Evolutionary conservation across 1,140 invertebrate species (phyloP).

Genomic region (Papilio helenus): DNA sequence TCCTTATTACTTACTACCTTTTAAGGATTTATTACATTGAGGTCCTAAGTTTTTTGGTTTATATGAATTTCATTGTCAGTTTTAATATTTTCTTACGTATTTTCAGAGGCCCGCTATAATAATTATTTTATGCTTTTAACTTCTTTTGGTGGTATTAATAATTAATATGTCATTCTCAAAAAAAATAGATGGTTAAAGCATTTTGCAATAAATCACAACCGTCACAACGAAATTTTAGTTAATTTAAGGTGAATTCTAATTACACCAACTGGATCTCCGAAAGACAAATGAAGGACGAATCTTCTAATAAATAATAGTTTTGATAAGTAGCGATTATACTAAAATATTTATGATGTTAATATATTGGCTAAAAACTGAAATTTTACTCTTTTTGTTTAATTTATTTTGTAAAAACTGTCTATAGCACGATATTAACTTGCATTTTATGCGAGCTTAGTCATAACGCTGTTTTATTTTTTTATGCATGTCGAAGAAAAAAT

Average conservation of each 20-base stretch:
- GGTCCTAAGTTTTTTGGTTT: no score
- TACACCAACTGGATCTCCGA: conserved; percentile 26
- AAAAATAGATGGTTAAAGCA: no score
- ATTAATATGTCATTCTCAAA: no score
- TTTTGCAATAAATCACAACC: neutral
- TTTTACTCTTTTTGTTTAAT: neutral
- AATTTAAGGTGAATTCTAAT: conserved; percentile 30
- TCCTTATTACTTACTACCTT: no score
- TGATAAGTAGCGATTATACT: neutral
- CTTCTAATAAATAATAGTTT: neutral
- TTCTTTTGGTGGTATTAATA: no score
- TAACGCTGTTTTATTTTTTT: neutral
- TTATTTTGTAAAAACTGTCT: neutral
- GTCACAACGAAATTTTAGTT: neutral
- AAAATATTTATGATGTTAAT: neutral
- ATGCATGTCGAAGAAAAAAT: neutral
- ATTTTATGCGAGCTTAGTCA: neutral
- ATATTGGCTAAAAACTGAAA: neutral
- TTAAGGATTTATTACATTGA: no score
- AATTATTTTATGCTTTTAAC: no score
- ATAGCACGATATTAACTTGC: neutral
- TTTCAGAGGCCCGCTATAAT: no score
- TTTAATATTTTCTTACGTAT: no score
- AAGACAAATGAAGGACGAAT: conserved; percentile 25
- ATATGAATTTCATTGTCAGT: no score